phyloP scores from a whole-genome alignment of 2,113 vertebrate species.

The Petrocephalus microphthalmus region DNA sequence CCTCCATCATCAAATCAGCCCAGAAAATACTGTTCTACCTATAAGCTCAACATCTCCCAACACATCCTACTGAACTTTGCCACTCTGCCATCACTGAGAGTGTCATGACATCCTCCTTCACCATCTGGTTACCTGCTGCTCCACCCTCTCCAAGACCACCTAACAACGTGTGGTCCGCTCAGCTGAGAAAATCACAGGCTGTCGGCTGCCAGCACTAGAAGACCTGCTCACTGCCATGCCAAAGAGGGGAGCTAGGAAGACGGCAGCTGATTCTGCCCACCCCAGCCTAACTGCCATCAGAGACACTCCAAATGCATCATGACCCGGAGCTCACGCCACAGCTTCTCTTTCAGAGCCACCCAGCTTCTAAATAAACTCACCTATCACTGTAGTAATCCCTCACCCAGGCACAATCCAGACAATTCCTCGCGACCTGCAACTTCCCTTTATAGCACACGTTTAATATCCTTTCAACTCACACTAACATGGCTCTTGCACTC shows the following conservation, averaged over 20 bases:
- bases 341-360: too few relatives aligned
- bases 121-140: background rate
- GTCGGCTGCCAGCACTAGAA: background rate
- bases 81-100: background rate
- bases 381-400: too few relatives aligned
- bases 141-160: background rate
- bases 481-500: background rate
- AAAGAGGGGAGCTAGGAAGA: background rate
- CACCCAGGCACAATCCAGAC: too few relatives aligned
- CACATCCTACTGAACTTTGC: background rate
- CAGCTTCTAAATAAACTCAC: too few relatives aligned
- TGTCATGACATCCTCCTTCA: background rate
- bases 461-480: too few relatives aligned
- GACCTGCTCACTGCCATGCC: background rate
- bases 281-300: background rate
- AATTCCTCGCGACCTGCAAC: too few relatives aligned
- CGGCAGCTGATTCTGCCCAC: background rate
- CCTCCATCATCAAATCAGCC: background rate
- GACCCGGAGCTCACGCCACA: too few relatives aligned
- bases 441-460: too few relatives aligned
- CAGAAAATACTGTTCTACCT: background rate
- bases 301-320: too few relatives aligned
- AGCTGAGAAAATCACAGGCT: background rate
- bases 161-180: background rate
- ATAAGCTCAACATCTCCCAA: background rate